A percentile compares a stretch with the other conserved stretches of the same genome.
Evolutionary conservation across 2,888 invertebrate genomes (phyloP).

Genomic region (Cecidostiba fungosa): DNA sequence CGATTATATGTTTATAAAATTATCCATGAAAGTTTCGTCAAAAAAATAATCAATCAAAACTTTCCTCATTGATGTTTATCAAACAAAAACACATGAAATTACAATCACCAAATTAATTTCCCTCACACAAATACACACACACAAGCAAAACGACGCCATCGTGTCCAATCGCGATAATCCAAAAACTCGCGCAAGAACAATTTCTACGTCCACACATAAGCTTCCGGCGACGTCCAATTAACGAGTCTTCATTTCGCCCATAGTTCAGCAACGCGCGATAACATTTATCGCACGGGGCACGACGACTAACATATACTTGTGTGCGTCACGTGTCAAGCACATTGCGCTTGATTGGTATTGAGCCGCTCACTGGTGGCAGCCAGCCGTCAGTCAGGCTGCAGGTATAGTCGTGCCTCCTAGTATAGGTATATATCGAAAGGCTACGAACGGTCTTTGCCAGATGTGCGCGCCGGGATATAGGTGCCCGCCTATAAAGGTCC

Average conservation of each 20-base stretch:
- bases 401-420: not conserved
- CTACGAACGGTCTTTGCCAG: not conserved
- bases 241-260: not conserved
- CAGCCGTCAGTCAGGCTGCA: not conserved
- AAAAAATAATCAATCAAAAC: no score
- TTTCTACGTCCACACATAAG: not conserved
- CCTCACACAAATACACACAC: no score
- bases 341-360: slow-evolving; percentile 18
- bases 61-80: no score
- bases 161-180: not conserved
- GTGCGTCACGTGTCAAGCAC: slow-evolving; percentile 7
- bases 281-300: not conserved
- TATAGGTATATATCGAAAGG: not conserved
- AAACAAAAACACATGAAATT: no score
- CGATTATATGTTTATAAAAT: no score
- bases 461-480: slow-evolving; percentile 10
- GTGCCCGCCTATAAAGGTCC: slow-evolving; percentile 4
- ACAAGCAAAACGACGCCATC: not conserved
- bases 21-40: no score
- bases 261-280: not conserved
- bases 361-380: not conserved
- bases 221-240: not conserved
- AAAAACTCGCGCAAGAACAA: not conserved
- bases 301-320: not conserved
- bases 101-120: no score